Base-by-base conservation (phyloP, 2,888 invertebrate species). In the Sericinus montela region DNA sequence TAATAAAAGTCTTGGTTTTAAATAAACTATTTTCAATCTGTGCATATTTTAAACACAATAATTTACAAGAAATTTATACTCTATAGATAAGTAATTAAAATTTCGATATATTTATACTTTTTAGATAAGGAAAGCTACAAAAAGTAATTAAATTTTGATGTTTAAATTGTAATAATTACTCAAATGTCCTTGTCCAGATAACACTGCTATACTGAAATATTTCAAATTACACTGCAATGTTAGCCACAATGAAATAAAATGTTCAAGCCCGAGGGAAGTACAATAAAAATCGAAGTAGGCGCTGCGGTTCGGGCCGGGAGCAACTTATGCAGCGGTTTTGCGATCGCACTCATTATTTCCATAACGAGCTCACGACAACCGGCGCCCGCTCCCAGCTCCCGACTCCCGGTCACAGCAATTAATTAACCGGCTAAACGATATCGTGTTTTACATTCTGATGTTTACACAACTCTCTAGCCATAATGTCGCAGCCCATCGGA, bases 351-450 rank as follows among this genome's bases (percentile, higher is more conserved):
- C 79, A 84, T 87, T 86, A 85, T 81, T 84, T 79, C 72, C 77
- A 71, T 83, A 85, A 86, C 86, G 75, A 85, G 80, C 75, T 72
- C 67, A 74, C 81, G 79, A 77, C 78, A 67, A 67, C 63, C 70
- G 66, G 56, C 63, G 63, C 58, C 65, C 67, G 68, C 67, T 71
- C 69, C 68, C 70, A 58, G 68, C 40, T 40, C 49, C 49, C 48
- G 11, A 11, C 38, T 76, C 75, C 74, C 78, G 75, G 79, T 76
- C 75, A 75, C 73, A 69, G 69, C 78, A 87, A 88, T 87, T 87
- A 87, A 87, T 87, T 86, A 87, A 80, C 82, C 72, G 74, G 77
- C 85, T 86, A 87, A 87, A 86, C 84, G 82, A 70, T 82, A 84
- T 81, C 80, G 76, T 82, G 86, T 85, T 86, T 80, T 81, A 86